A percentile compares a stretch with the other conserved stretches of the same genome.
Conservation (phyloP, 2,113 vertebrate genomes). For the Vombatus ursinus region DNA sequence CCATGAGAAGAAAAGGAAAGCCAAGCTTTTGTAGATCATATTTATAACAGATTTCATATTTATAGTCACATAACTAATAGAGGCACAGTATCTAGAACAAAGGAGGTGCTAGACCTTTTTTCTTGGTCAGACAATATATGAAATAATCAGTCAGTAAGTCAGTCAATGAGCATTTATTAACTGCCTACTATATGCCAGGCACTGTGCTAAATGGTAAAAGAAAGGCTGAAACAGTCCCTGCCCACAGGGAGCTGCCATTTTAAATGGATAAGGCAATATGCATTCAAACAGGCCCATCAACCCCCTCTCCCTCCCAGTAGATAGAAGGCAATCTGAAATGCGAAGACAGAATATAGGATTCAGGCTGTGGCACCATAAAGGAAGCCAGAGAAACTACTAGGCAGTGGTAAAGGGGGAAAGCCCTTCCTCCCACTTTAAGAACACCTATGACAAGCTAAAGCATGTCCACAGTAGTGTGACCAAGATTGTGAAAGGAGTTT, state of each 20-base stretch:
- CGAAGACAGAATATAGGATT: not conserved
- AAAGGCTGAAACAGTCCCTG: not conserved
- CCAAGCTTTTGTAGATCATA: not conserved
- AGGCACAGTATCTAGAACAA: not conserved
- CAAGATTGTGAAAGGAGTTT: not conserved
- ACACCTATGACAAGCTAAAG: not conserved
- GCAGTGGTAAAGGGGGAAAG: not conserved
- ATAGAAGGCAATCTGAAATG: not conserved
- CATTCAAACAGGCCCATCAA: not conserved
- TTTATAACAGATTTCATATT: not conserved
- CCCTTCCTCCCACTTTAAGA: not conserved
- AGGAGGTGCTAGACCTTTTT: not conserved
- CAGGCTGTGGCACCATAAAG: not conserved
- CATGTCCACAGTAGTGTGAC: not conserved
- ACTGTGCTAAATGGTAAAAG: not conserved
- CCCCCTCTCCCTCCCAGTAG: too few species aligned
- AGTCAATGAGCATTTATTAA: too few species aligned
- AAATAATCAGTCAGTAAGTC: not conserved
- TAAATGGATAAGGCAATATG: not conserved
- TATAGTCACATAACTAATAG: not conserved
- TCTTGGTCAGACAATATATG: not conserved
- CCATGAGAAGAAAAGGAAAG: not conserved
- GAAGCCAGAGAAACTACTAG: not conserved
- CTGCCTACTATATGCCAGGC: too few species aligned
- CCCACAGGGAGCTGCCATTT: not conserved